These are phyloP conservation scores for Cynopterus brachyotis DNA, from an alignment of 2,113 vertebrate species.

Conservation along the genomic window DNA sequence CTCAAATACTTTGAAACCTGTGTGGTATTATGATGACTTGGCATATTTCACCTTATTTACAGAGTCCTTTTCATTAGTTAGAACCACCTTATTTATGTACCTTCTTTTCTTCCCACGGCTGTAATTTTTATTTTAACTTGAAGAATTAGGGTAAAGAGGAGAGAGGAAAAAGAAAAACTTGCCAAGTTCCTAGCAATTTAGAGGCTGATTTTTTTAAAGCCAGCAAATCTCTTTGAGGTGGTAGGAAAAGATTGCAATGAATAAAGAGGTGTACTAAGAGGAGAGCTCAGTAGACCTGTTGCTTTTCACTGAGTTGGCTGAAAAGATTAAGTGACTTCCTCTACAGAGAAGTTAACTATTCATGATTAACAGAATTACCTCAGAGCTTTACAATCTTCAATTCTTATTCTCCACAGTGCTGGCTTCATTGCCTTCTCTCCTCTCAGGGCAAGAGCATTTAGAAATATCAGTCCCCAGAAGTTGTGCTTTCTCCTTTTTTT, in stretches of 20 bases:
- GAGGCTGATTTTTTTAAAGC: not conserved
- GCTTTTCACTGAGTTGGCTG: not conserved
- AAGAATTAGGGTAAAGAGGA: not conserved
- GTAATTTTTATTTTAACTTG: constrained; percentile 13
- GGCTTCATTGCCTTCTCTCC: not conserved
- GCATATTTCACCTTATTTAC: not conserved
- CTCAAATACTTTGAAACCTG: not conserved
- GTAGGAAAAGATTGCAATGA: not conserved
- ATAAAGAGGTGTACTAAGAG: not conserved
- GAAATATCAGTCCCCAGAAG: not conserved
- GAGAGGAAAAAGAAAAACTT: not conserved
- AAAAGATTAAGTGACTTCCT: constrained; percentile 37
- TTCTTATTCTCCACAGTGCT: not conserved
- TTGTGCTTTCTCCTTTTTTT: not conserved
- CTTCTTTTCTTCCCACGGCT: not conserved
- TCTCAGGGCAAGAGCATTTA: not conserved
- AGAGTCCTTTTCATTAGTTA: not conserved
- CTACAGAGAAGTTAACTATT: not conserved
- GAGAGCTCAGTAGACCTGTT: not conserved
- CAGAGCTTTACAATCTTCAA: not conserved
- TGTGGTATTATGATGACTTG: not conserved
- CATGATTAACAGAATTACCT: not conserved
- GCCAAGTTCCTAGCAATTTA: not conserved
- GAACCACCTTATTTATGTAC: not conserved
- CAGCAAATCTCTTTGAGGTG: not conserved